Percentiles rank a stretch among this genome's conserved stretches.
These are phyloP conservation scores for Poeciliopsis paucimaculata DNA, from an alignment of 2,797 vertebrate genomes.

Conservation along the genomic window DNA sequence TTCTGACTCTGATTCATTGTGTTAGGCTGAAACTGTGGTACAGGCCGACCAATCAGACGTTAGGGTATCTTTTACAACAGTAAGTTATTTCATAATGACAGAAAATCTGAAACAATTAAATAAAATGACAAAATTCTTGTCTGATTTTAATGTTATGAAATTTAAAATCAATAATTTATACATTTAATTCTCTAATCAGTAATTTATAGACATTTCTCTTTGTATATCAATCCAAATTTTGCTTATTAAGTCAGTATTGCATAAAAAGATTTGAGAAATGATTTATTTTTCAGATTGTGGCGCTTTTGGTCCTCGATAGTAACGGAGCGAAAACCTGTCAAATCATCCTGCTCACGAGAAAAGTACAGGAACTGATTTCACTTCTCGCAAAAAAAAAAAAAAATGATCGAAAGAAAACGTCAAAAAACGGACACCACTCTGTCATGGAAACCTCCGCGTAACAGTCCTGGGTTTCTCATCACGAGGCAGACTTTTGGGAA, in stretches of 20 bases:
- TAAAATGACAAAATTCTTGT: not conserved
- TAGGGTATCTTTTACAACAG: not conserved
- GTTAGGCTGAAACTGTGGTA: not conserved
- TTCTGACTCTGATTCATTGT: not conserved
- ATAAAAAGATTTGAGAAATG: not conserved
- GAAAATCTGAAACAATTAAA: not conserved
- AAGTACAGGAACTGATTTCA: conserved; percentile 34
- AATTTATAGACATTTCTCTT: not conserved
- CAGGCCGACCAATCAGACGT: not conserved
- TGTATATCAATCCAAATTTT: not conserved
- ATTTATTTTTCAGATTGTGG: not conserved
- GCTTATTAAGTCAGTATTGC: not conserved
- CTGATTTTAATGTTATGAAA: not conserved
- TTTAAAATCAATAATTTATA: not conserved
- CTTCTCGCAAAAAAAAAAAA: conserved; percentile 13
- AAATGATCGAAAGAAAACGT: conserved; percentile 30
- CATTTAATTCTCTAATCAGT: not conserved
- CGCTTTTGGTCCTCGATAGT: not conserved
- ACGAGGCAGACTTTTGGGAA: conserved; percentile 72
- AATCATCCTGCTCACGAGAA: conserved; percentile 49
- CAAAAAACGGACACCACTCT: conserved; percentile 70
- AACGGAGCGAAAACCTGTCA: conserved; percentile 56
- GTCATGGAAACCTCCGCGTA: conserved; percentile 75
- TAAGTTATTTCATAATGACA: not conserved
- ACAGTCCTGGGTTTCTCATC: conserved; percentile 78